A percentile compares a stretch with the other conserved stretches of the same genome.
These are phyloP conservation scores for Entomobrya proxima DNA, from an alignment of 2,888 invertebrate genomes.

Conservation along the genomic window DNA sequence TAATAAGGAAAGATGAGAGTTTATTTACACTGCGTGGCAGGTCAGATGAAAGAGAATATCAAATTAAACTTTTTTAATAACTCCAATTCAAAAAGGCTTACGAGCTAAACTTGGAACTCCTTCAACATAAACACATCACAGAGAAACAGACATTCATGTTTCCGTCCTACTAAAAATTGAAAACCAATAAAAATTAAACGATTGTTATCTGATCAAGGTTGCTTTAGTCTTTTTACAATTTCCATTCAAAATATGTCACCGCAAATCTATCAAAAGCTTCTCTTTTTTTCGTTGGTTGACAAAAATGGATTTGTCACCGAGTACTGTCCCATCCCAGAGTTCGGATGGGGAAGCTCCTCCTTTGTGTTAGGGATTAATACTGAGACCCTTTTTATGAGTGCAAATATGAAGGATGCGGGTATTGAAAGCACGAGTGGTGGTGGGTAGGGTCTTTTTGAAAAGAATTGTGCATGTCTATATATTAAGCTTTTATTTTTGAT, in stretches of 20 bases:
- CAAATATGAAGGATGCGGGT: slow-evolving; percentile 26
- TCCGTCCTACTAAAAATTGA: background rate
- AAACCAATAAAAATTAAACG: slow-evolving; percentile 9
- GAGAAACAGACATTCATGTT: no score
- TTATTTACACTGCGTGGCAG: no score
- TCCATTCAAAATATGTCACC: slow-evolving; percentile 1
- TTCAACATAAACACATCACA: no score
- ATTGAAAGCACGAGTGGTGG: background rate
- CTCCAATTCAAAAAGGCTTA: no score
- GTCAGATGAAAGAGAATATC: no score
- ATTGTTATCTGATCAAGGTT: background rate
- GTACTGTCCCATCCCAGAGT: slow-evolving; percentile 25
- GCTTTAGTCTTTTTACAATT: background rate
- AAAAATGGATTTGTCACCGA: slow-evolving; percentile 52
- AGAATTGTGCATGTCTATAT: background rate
- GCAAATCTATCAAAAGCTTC: background rate
- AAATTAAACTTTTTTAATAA: no score
- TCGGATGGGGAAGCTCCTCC: slow-evolving; percentile 38
- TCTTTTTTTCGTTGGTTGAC: slow-evolving; percentile 46
- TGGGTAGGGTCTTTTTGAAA: background rate
- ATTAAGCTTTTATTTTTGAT: background rate
- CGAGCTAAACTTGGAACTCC: no score
- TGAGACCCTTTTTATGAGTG: background rate
- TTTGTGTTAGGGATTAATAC: slow-evolving; percentile 8
- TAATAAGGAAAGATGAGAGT: no score